Evolutionary conservation across 2,888 invertebrate genomes (phyloP).

Genomic region (Synergus gifuensis): DNA sequence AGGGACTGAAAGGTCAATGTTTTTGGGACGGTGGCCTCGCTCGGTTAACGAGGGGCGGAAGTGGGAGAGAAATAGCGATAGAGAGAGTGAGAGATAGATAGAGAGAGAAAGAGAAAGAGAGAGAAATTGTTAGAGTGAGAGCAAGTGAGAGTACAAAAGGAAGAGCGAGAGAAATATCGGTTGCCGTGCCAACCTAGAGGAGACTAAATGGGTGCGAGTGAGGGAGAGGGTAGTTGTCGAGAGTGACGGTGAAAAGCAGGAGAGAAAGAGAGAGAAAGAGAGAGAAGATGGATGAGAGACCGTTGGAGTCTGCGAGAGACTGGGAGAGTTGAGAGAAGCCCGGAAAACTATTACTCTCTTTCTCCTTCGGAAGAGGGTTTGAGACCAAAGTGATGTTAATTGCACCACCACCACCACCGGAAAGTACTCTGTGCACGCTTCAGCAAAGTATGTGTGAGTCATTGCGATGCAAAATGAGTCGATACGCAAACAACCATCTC

Average conservation of each 20-base stretch:
- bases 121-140: constrained; percentile 38
- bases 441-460: constrained; percentile 11
- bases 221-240: constrained; percentile 46
- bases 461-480: constrained; percentile 31
- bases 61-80: constrained; percentile 43
- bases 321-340: not conserved
- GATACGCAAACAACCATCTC: constrained; percentile 21
- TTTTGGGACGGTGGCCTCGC: constrained; percentile 55
- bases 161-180: constrained; percentile 30
- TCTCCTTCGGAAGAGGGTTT: constrained; percentile 59
- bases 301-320: constrained; percentile 44
- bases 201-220: not conserved
- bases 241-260: constrained; percentile 25
- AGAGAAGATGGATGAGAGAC: constrained; percentile 47
- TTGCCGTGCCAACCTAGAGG: constrained; percentile 36
- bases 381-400: constrained; percentile 66
- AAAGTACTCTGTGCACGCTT: constrained; percentile 33
- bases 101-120: constrained; percentile 55
- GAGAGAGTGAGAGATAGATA: constrained; percentile 38
- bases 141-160: constrained; percentile 22
- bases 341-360: constrained; percentile 46
- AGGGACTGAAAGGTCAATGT: constrained; percentile 55
- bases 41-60: constrained; percentile 46
- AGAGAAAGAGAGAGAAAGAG: constrained; percentile 41
- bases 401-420: constrained; percentile 63